phyloP scores from a whole-genome alignment of 2,113 vertebrate species.

The Urocolius indicus region DNA sequence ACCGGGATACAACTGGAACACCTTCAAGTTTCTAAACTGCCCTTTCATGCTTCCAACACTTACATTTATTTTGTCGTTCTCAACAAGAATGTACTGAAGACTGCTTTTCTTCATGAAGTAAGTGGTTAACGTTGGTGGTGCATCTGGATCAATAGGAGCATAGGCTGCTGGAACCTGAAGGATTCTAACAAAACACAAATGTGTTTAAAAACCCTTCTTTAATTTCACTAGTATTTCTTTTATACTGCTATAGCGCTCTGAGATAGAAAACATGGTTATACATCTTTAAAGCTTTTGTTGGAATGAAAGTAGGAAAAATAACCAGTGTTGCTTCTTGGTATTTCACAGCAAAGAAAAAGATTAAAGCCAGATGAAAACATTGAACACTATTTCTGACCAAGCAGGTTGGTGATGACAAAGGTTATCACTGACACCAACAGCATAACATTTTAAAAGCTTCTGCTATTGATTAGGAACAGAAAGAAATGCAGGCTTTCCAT shows the following conservation, averaged over 20 bases:
- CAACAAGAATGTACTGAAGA: constrained; percentile 85
- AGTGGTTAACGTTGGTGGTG: constrained; percentile 76
- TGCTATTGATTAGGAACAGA: background rate
- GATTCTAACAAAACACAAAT: constrained; percentile 79
- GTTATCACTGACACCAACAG: background rate
- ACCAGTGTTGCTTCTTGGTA: background rate
- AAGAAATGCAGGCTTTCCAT: background rate
- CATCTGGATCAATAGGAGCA: constrained; percentile 88
- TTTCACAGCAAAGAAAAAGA: background rate
- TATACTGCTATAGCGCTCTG: background rate
- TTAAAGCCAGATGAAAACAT: background rate
- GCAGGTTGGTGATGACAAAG: background rate
- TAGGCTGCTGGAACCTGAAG: constrained; percentile 90
- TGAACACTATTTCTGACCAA: background rate
- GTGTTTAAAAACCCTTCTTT: background rate
- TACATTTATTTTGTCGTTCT: constrained; percentile 85
- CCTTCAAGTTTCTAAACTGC: background rate
- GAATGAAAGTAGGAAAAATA: background rate
- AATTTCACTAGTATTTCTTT: background rate
- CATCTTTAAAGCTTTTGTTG: background rate
- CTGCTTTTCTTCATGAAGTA: constrained; percentile 83
- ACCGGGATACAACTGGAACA: background rate
- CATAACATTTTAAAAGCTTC: background rate
- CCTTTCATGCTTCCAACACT: constrained; percentile 19
- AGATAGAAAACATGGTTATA: background rate